Conservation (phyloP, 1,140 invertebrate genomes). For the Rhizoglyphus robini region DNA sequence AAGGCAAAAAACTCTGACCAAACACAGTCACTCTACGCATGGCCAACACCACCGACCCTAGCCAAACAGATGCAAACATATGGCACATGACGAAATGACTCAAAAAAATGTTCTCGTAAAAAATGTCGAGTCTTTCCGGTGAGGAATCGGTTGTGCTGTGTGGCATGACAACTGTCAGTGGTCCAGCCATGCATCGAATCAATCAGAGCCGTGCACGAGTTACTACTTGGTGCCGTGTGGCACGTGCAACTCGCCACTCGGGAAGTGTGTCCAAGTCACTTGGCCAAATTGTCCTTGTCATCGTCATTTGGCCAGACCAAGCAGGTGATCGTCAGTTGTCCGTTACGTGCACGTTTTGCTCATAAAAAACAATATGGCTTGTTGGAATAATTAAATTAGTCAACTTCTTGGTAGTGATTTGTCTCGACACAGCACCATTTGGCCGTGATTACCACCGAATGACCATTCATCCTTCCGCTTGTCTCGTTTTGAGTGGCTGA, state of each 20-base stretch:
- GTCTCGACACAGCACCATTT: not conserved
- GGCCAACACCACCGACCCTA: too few species aligned
- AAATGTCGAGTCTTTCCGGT: constrained; percentile 9
- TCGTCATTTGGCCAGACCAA: not conserved
- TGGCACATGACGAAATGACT: not conserved
- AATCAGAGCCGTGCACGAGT: constrained; percentile 8
- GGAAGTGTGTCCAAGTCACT: not conserved
- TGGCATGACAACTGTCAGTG: not conserved
- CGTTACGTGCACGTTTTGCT: constrained; percentile 4
- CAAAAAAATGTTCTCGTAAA: not conserved
- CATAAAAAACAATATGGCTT: constrained; percentile 1
- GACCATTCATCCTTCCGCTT: constrained; percentile 12
- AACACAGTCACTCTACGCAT: too few species aligned
- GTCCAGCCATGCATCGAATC: too few species aligned
- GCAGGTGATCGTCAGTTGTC: constrained; percentile 4
- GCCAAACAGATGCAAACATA: not conserved
- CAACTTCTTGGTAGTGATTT: not conserved
- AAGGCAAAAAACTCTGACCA: too few species aligned
- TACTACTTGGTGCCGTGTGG: not conserved
- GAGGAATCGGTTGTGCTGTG: not conserved
- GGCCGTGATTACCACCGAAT: not conserved
- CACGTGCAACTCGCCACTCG: not conserved
- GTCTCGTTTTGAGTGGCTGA: not conserved
- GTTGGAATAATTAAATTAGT: not conserved
- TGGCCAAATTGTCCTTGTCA: constrained; percentile 9